Percentiles rank a stretch among this genome's conserved stretches.
Evolutionary conservation across 2,888 invertebrate genomes (phyloP).

Genomic region (Chrysolina oricalcia): DNA sequence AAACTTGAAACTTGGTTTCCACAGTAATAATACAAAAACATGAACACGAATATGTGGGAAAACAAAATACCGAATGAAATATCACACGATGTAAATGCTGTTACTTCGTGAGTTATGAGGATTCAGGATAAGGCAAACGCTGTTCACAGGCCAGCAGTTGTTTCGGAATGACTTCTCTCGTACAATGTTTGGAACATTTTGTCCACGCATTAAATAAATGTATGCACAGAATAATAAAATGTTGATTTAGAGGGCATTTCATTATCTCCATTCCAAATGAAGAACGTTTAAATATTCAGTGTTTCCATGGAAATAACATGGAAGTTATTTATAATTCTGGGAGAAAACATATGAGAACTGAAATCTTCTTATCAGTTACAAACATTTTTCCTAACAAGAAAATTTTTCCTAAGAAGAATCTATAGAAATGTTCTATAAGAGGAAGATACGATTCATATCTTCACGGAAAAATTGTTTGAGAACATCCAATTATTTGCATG

Average conservation of each 20-base stretch:
- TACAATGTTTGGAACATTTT: constrained; percentile 9
- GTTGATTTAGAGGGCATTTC: background rate
- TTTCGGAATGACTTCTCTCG: constrained; percentile 5
- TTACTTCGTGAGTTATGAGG: constrained; percentile 12
- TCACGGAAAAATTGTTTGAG: no score
- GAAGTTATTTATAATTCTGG: no score
- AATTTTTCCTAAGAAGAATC: no score
- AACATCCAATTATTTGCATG: no score
- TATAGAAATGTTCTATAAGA: no score
- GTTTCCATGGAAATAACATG: no score
- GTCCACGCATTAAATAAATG: background rate
- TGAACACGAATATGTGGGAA: background rate
- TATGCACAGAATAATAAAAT: background rate
- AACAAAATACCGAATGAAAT: constrained; percentile 18
- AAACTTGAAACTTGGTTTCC: background rate
- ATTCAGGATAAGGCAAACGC: constrained; percentile 2
- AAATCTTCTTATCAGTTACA: no score
- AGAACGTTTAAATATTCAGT: background rate
- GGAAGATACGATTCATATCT: no score
- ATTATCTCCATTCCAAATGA: background rate
- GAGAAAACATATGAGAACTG: no score
- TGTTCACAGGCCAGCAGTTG: background rate
- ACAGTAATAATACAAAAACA: background rate
- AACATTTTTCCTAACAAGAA: no score
- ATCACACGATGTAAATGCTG: constrained; percentile 17